phyloP scores from a whole-genome alignment of 2,888 invertebrate genomes.

The Drosophila subquinaria region DNA sequence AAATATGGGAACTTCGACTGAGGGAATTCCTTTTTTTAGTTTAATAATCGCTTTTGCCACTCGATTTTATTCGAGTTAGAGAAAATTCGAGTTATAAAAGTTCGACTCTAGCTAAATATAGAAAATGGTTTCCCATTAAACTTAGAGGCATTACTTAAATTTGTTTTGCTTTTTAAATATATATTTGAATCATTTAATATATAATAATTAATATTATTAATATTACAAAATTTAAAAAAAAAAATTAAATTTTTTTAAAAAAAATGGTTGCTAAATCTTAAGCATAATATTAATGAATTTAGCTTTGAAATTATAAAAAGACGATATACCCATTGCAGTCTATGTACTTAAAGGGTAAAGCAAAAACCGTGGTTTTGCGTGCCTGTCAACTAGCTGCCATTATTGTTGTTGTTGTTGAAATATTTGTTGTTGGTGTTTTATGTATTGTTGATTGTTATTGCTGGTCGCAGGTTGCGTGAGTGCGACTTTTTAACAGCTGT shows the following conservation, averaged over 20 bases:
- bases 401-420: conserved; percentile 18
- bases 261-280: no score
- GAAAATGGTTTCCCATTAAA: background rate
- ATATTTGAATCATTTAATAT: no score
- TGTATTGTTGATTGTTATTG: conserved; percentile 34
- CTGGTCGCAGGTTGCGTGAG: conserved; percentile 41
- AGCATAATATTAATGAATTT: no score
- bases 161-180: background rate
- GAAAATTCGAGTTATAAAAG: no score
- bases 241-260: no score
- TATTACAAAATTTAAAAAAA: no score
- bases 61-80: no score
- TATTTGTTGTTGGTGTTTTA: conserved; percentile 22
- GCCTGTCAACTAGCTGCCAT: conserved; percentile 20
- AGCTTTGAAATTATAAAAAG: background rate
- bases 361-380: conserved; percentile 25
- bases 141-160: background rate
- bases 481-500: conserved; percentile 33
- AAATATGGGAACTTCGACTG: no score
- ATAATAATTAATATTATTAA: no score
- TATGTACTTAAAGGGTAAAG: conserved; percentile 9
- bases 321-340: conserved; percentile 9
- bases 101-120: background rate
- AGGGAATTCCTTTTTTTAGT: no score
- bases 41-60: no score